Conservation (phyloP, 2,888 invertebrate species). For the Sussaba pulchella region DNA sequence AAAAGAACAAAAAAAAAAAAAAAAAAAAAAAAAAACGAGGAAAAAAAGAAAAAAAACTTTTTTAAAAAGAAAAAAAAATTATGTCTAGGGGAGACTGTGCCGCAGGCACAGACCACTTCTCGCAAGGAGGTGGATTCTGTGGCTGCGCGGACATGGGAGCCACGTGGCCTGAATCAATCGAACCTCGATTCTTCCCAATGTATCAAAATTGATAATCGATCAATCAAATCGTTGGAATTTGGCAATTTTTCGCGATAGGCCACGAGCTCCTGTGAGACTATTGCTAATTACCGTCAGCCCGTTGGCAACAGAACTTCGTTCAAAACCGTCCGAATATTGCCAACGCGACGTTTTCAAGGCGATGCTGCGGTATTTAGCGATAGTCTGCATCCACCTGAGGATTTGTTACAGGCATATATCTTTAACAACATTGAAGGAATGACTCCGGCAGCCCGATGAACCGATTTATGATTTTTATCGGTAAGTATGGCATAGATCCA, state of each 20-base stretch:
- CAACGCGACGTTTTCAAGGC: conserved; percentile 8
- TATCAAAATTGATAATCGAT: background rate
- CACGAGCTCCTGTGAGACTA: conserved; percentile 82
- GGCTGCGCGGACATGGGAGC: conserved; percentile 84
- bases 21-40: too few species aligned
- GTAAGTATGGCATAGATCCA: conserved; percentile 72
- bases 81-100: conserved; percentile 81
- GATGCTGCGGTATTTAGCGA: conserved; percentile 81
- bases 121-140: conserved; percentile 86
- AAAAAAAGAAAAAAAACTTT: conserved; percentile 58
- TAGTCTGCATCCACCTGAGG: conserved; percentile 86
- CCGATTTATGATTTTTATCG: conserved; percentile 75
- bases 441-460: conserved; percentile 81
- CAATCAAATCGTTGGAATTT: background rate
- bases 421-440: conserved; percentile 80
- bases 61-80: conserved; percentile 34
- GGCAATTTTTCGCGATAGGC: conserved; percentile 60
- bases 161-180: conserved; percentile 72
- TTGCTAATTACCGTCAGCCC: conserved; percentile 81
- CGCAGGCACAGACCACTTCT: conserved; percentile 87
- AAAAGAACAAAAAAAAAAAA: conserved; percentile 5
- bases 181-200: background rate
- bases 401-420: conserved; percentile 87
- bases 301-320: conserved; percentile 51
- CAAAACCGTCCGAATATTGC: background rate